phyloP scores from a whole-genome alignment of 2,113 vertebrate genomes.

The Petaurus breviceps region DNA sequence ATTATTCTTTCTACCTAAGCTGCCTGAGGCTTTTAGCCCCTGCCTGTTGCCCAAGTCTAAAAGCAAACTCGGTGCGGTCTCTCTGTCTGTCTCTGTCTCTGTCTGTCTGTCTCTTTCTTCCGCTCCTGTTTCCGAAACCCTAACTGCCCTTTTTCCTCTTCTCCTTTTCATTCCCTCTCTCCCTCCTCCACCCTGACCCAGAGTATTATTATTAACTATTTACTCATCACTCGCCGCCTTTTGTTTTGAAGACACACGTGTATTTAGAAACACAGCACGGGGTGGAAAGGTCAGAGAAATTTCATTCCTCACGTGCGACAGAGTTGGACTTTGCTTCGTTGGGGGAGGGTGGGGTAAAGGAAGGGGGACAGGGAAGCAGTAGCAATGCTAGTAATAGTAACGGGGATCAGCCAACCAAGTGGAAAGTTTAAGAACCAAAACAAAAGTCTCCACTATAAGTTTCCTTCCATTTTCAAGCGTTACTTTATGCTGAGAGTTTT shows the following conservation, averaged over 20 bases:
- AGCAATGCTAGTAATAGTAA: background rate
- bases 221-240: background rate
- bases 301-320: conserved; percentile 38
- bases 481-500: background rate
- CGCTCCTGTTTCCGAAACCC: background rate
- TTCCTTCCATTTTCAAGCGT: background rate
- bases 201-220: background rate
- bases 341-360: background rate
- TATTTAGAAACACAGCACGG: conserved; percentile 3
- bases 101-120: no score
- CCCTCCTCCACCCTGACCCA: background rate
- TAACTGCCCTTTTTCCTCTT: no score
- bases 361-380: background rate
- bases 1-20: conserved; percentile 4
- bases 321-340: background rate
- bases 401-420: background rate
- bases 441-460: background rate
- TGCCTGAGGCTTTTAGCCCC: background rate
- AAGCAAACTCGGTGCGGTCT: background rate
- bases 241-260: conserved; percentile 70
- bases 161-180: background rate
- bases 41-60: background rate
- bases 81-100: no score
- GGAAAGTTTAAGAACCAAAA: background rate
- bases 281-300: conserved; percentile 53